Evolutionary conservation across 1,140 invertebrate species (phyloP).

Genomic region (Aphidius gifuensis): DNA sequence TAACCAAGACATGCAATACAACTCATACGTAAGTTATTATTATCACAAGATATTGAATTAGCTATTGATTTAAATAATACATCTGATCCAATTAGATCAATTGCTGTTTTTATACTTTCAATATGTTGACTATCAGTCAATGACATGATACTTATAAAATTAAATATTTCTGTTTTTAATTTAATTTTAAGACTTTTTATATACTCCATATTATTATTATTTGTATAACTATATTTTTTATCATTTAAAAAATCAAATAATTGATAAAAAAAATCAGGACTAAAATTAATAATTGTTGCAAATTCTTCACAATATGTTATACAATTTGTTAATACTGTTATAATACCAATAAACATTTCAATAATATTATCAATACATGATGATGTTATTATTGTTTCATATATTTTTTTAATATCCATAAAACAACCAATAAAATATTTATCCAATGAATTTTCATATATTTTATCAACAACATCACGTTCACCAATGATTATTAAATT

Average conservation of each 20-base stretch:
- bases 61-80: slow-evolving; percentile 45
- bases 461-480: slow-evolving; percentile 40
- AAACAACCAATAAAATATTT: slow-evolving; percentile 48
- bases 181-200: slow-evolving; percentile 49
- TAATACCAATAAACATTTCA: slow-evolving; percentile 55
- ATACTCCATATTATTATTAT: slow-evolving; percentile 36
- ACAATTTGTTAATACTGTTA: slow-evolving; percentile 49
- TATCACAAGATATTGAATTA: slow-evolving; percentile 40
- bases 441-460: slow-evolving; percentile 46
- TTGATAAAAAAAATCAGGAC: slow-evolving; percentile 49
- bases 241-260: slow-evolving; percentile 51
- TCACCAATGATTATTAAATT: slow-evolving; percentile 51
- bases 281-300: slow-evolving; percentile 47
- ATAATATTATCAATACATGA: slow-evolving; percentile 50
- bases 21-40: slow-evolving; percentile 37
- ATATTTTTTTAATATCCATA: slow-evolving; percentile 38
- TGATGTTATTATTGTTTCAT: slow-evolving; percentile 40
- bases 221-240: slow-evolving; percentile 21
- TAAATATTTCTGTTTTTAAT: slow-evolving; percentile 53
- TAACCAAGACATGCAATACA: slow-evolving; percentile 41
- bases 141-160: slow-evolving; percentile 49
- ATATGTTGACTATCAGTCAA: slow-evolving; percentile 40
- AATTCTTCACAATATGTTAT: slow-evolving; percentile 44
- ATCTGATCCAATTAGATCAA: slow-evolving; percentile 41
- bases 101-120: slow-evolving; percentile 42